Conservation (phyloP, 2,888 invertebrate species). For the Nasonia oneida region DNA sequence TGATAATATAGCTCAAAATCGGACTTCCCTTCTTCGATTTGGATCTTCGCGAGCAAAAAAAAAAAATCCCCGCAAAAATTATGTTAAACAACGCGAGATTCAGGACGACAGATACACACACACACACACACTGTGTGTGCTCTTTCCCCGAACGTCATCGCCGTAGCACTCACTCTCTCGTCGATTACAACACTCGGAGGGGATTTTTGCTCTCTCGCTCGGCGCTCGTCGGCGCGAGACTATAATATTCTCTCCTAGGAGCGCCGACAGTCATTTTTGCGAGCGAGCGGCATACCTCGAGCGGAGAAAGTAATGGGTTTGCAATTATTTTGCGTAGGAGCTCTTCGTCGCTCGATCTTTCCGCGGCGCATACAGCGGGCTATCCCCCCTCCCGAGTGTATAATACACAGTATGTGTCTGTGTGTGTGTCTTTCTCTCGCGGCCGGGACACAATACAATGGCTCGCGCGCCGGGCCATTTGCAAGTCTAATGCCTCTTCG, state of each 20-base stretch:
- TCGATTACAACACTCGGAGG: slow-evolving; percentile 34
- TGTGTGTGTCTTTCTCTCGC: slow-evolving; percentile 19
- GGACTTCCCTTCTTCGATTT: slow-evolving; percentile 31
- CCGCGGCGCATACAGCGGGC: slow-evolving; percentile 9
- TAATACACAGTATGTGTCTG: not conserved
- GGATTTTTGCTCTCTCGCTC: slow-evolving; percentile 46
- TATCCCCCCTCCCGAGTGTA: not conserved
- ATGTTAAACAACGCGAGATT: slow-evolving; percentile 23
- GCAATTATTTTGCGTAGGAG: slow-evolving; percentile 76
- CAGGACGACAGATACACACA: not conserved
- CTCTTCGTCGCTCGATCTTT: slow-evolving; percentile 61
- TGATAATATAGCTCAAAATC: slow-evolving; percentile 52
- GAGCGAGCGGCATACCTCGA: slow-evolving; percentile 52
- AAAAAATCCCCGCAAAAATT: not conserved
- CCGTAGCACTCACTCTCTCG: not conserved
- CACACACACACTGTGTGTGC: slow-evolving; percentile 31
- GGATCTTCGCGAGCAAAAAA: slow-evolving; percentile 10
- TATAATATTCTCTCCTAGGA: slow-evolving; percentile 41
- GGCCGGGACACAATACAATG: slow-evolving; percentile 57
- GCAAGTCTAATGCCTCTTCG: slow-evolving; percentile 63
- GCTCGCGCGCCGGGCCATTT: slow-evolving; percentile 46
- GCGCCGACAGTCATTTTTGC: slow-evolving; percentile 50
- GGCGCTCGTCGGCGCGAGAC: not conserved
- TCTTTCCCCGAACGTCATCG: slow-evolving; percentile 21
- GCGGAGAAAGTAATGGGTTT: slow-evolving; percentile 76